Conservation (phyloP, 2,113 vertebrate genomes). For the Chionis minor region DNA sequence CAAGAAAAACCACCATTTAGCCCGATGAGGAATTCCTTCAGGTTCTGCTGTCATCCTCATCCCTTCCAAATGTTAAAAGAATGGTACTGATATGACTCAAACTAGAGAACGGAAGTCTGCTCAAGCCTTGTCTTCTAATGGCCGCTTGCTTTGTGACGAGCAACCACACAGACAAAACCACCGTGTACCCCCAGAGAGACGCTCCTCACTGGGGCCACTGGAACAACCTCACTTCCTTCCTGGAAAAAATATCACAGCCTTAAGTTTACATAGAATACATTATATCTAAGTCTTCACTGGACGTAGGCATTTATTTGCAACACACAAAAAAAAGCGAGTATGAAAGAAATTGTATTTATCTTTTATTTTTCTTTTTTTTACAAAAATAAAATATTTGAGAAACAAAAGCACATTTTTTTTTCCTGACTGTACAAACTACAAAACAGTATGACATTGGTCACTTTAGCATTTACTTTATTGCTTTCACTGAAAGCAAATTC, state of each 20-base stretch:
- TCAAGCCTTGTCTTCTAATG: not conserved
- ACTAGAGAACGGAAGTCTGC: not conserved
- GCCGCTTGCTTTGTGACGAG: not conserved
- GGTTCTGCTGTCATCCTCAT: not conserved
- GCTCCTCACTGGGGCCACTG: not conserved
- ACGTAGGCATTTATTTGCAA: not conserved
- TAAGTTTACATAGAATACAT: not conserved
- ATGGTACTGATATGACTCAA: not conserved
- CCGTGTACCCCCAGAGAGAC: not conserved
- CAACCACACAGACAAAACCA: not conserved
- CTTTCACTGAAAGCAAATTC: conserved; percentile 92
- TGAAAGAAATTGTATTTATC: conserved; percentile 16
- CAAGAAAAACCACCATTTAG: not conserved
- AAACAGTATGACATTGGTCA: conserved; percentile 76
- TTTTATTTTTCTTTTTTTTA: conserved; percentile 77
- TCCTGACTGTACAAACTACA: conserved; percentile 79
- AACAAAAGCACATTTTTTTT: conserved; percentile 74
- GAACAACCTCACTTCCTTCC: not conserved
- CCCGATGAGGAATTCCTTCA: not conserved
- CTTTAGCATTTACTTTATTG: conserved; percentile 70
- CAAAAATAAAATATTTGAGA: conserved; percentile 82
- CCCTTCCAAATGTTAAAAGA: not conserved
- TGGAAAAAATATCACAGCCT: not conserved
- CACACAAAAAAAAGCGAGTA: not conserved
- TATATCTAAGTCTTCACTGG: not conserved